Evolutionary conservation across 2,888 invertebrate species (phyloP).

Genomic region (Meganola albula): DNA sequence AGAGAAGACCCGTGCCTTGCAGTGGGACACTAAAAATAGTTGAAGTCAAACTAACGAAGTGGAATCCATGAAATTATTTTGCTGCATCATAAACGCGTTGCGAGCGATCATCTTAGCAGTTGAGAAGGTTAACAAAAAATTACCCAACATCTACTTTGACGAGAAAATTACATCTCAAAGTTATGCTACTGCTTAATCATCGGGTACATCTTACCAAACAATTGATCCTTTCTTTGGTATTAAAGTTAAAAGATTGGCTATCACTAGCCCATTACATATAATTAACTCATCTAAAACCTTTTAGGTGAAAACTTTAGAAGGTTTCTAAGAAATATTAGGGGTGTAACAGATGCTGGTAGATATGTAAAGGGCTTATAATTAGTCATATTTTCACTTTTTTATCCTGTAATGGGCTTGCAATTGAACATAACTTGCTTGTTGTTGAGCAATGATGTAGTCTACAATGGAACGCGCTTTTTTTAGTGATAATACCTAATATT

Average conservation of each 20-base stretch:
- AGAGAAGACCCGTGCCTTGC: too few species aligned
- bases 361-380: too few species aligned
- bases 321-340: constrained; percentile 61
- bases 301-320: constrained; percentile 60
- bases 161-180: constrained; percentile 49
- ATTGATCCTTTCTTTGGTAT: constrained; percentile 40
- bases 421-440: too few species aligned
- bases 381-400: too few species aligned
- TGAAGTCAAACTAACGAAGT: neutral
- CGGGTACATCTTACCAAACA: constrained; percentile 52
- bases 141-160: constrained; percentile 37
- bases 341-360: constrained; percentile 16
- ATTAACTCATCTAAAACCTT: constrained; percentile 77
- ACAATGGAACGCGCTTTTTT: too few species aligned
- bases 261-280: constrained; percentile 61
- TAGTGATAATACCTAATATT: neutral
- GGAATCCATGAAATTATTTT: constrained; percentile 4
- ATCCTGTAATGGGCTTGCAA: too few species aligned
- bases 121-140: constrained; percentile 19
- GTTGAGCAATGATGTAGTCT: too few species aligned
- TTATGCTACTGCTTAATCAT: constrained; percentile 63
- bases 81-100: constrained; percentile 25
- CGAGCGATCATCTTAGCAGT: constrained; percentile 17
- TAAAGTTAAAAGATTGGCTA: constrained; percentile 42
- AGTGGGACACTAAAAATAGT: too few species aligned